phyloP scores from a whole-genome alignment of 2,113 vertebrate genomes.

The Calyptomena viridis region DNA sequence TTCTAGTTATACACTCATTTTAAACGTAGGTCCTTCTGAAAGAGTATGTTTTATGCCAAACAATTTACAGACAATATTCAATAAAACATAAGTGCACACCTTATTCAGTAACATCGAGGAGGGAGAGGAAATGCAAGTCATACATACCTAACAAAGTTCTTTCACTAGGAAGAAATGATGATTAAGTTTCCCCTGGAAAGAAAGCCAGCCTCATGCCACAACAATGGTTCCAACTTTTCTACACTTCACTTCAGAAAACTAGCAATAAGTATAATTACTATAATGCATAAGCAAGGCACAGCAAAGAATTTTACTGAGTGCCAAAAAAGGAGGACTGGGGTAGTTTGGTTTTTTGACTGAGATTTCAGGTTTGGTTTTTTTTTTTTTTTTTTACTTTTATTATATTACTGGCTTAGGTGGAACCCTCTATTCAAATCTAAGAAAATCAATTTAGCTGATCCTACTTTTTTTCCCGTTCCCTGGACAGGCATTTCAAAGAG shows the following conservation, averaged over 20 bases:
- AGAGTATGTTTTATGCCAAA: background rate
- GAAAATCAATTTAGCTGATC: background rate
- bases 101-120: background rate
- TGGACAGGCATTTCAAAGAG: background rate
- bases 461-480: background rate
- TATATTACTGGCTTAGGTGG: background rate
- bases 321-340: background rate
- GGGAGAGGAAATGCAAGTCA: background rate
- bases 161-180: background rate
- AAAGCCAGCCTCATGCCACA: background rate
- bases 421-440: background rate
- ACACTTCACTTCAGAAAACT: background rate
- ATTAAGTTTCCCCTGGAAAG: background rate
- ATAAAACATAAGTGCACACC: background rate
- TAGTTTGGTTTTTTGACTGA: background rate
- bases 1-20: background rate
- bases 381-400: background rate
- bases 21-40: background rate
- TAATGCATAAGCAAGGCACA: background rate
- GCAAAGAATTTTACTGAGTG: background rate
- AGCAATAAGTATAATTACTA: background rate
- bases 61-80: background rate
- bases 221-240: background rate
- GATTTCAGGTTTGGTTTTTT: rapidly evolving
- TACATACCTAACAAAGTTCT: background rate